Conservation (phyloP, 2,113 vertebrate genomes). For the Craseonycteris thonglongyai region DNA sequence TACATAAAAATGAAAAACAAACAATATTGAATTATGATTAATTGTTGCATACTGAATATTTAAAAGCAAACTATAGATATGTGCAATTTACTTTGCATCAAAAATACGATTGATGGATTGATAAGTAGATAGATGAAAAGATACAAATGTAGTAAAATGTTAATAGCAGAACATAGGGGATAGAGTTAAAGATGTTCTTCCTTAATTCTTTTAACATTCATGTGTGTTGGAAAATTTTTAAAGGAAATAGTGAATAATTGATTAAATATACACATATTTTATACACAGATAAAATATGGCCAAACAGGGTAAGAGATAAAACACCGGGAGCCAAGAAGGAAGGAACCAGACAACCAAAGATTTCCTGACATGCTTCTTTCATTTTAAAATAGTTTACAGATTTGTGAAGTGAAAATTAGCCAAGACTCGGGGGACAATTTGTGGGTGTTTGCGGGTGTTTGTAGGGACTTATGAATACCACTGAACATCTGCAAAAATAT, state of each 20-base stretch:
- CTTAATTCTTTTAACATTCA: neutral
- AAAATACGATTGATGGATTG: neutral
- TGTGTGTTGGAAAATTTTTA: neutral
- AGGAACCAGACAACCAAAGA: neutral
- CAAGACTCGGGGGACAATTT: slow-evolving; percentile 24
- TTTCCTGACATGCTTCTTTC: slow-evolving; percentile 21
- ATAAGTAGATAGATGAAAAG: neutral
- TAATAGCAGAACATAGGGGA: neutral
- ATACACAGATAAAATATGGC: neutral
- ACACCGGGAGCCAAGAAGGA: neutral
- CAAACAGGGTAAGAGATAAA: neutral
- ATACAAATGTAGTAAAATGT: neutral
- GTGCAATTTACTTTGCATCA: neutral
- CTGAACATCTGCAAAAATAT: slow-evolving; percentile 54
- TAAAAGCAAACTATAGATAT: neutral
- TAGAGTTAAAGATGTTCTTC: neutral
- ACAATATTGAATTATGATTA: neutral
- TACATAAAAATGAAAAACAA: neutral
- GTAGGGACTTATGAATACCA: slow-evolving; percentile 18
- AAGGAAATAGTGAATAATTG: neutral
- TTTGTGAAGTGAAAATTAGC: slow-evolving; percentile 40
- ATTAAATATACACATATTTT: neutral
- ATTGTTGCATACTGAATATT: neutral
- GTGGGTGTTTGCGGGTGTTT: neutral
- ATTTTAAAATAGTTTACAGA: slow-evolving; percentile 49